A percentile compares a stretch with the other conserved stretches of the same genome.
Conservation (phyloP, 2,888 invertebrate genomes). For the Furcula furcula region DNA sequence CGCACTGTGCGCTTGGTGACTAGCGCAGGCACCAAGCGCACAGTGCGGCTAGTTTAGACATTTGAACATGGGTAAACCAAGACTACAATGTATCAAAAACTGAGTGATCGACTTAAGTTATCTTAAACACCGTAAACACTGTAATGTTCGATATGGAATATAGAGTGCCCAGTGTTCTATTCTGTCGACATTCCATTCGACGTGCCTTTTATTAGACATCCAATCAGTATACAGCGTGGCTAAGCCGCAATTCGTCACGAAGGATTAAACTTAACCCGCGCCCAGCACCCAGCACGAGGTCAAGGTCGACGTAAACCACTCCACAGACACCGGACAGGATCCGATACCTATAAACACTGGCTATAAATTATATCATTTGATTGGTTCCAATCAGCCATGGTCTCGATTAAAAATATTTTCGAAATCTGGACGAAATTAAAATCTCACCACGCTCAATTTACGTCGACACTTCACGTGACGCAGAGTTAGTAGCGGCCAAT, state of each 20-base stretch:
- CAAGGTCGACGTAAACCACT: slow-evolving; percentile 48
- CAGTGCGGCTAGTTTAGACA: no score
- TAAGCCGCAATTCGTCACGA: slow-evolving; percentile 64
- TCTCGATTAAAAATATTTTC: slow-evolving; percentile 63
- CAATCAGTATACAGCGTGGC: slow-evolving; percentile 63
- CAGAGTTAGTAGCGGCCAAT: no score
- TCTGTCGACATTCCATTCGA: slow-evolving; percentile 44
- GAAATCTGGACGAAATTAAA: slow-evolving; percentile 41
- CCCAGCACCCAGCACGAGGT: slow-evolving; percentile 42
- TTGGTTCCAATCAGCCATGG: slow-evolving; percentile 74
- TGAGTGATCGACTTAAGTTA: no score
- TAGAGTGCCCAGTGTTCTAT: slow-evolving; percentile 43
- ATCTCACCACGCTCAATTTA: slow-evolving; percentile 50
- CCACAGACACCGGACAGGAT: slow-evolving; percentile 37
- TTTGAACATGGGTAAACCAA: no score
- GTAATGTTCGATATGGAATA: no score
- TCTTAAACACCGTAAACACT: no score
- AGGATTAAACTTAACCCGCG: slow-evolving; percentile 52
- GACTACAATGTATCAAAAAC: no score
- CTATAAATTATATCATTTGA: slow-evolving; percentile 73
- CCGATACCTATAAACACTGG: slow-evolving; percentile 47
- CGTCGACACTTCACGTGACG: slow-evolving; percentile 42
- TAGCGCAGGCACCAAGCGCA: no score
- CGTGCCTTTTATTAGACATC: slow-evolving; percentile 57
- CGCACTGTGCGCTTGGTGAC: no score